phyloP scores from a whole-genome alignment of 2,888 invertebrate genomes.

The Anoncus sp. region DNA sequence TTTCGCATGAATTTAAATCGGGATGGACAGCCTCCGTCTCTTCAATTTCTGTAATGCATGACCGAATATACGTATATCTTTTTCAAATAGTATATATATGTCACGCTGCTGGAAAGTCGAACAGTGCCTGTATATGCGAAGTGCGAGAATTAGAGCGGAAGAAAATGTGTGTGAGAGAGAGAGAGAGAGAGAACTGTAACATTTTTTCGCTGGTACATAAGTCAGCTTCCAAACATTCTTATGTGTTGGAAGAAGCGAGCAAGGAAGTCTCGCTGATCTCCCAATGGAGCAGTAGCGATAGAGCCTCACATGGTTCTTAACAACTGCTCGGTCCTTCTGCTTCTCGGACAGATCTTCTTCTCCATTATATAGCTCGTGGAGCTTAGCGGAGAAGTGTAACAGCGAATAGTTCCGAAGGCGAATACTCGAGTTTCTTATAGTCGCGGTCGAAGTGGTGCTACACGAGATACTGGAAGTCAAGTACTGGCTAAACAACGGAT shows the following conservation, averaged over 20 bases:
- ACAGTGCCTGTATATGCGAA: background rate
- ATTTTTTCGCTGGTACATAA: conserved; percentile 25
- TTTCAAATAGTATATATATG: background rate
- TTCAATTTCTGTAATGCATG: background rate
- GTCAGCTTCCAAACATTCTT: conserved; percentile 32
- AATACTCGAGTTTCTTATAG: conserved; percentile 44
- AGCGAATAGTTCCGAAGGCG: conserved; percentile 53
- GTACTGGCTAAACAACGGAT: conserved; percentile 78
- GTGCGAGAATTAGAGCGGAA: conserved; percentile 34
- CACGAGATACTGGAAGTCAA: conserved; percentile 73
- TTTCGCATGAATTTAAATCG: background rate
- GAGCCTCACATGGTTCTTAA: conserved; percentile 13
- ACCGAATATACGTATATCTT: background rate
- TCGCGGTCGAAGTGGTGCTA: conserved; percentile 72
- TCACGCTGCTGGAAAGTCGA: background rate
- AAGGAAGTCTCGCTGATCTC: conserved; percentile 4
- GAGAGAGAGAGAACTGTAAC: conserved; percentile 3
- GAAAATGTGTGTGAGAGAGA: conserved; percentile 26
- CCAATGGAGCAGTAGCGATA: conserved; percentile 1
- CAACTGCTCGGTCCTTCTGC: conserved; percentile 31
- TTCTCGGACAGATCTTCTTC: conserved; percentile 39
- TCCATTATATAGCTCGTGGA: conserved; percentile 7
- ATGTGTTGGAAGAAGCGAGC: background rate
- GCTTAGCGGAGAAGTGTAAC: conserved; percentile 38
- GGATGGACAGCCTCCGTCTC: conserved; percentile 13